phyloP scores from a whole-genome alignment of 1,140 invertebrate genomes.

The Potamilus streckersoni region DNA sequence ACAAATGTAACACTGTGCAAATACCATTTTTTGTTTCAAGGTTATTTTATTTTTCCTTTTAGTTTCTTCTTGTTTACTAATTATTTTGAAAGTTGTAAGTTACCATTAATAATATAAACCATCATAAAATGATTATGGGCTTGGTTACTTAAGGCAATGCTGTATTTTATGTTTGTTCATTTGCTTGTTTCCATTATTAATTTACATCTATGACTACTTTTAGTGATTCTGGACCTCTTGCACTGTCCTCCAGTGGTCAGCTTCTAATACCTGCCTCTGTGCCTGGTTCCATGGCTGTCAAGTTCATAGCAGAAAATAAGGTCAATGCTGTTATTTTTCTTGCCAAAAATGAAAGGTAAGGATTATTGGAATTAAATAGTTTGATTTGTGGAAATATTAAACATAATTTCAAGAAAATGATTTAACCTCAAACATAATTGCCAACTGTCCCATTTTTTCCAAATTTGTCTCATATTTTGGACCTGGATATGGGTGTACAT shows the following conservation, averaged over 20 bases:
- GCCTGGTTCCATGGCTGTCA: conserved; percentile 52
- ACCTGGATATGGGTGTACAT: no score
- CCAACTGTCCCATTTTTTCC: no score
- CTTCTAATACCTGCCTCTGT: conserved; percentile 57
- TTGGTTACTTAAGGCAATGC: neutral
- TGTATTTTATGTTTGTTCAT: neutral
- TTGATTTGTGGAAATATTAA: no score
- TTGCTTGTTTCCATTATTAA: neutral
- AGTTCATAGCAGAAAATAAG: conserved; percentile 51
- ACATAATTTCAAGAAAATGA: no score
- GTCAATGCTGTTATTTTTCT: conserved; percentile 40
- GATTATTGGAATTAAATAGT: no score
- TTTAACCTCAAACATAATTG: no score
- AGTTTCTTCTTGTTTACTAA: neutral
- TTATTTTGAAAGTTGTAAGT: neutral
- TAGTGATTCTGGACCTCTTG: conserved; percentile 57
- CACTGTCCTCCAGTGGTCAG: conserved; percentile 50
- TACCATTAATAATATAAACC: neutral
- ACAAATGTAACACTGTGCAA: no score
- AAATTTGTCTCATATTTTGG: no score
- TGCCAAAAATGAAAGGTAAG: conserved; percentile 45
- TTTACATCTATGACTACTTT: conserved; percentile 4
- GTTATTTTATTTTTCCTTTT: neutral
- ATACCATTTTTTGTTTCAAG: neutral
- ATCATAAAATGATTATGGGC: neutral